Conservation (phyloP, 2,888 invertebrate species). For the Caenorhabditis angaria region DNA sequence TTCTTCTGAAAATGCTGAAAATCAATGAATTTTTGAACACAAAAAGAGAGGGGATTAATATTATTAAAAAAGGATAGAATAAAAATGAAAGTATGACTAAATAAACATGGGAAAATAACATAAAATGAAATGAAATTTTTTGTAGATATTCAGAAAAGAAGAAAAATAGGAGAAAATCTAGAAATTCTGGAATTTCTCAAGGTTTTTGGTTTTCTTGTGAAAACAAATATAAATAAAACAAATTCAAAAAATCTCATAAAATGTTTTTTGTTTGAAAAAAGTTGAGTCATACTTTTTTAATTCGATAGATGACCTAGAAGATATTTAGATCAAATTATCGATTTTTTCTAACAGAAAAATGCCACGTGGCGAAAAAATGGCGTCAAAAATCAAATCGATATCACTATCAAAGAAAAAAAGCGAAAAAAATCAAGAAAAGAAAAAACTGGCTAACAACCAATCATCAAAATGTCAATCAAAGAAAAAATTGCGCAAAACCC, state of each 20-base stretch:
- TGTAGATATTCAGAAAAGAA: background rate
- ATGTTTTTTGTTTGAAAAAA: no score
- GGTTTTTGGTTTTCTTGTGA: background rate
- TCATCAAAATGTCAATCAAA: background rate
- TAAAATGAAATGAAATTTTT: background rate
- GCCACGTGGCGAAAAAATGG: background rate
- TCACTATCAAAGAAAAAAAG: background rate
- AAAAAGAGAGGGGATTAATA: background rate
- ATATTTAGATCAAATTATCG: background rate
- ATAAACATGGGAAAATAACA: background rate
- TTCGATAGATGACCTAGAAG: background rate
- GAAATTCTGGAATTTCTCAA: background rate
- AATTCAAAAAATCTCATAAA: no score
- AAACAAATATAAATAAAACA: no score
- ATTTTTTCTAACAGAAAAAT: background rate
- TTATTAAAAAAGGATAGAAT: background rate
- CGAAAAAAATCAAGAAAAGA: background rate
- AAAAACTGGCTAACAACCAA: constrained; percentile 8
- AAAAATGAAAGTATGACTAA: background rate
- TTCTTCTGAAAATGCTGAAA: background rate
- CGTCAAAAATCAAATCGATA: background rate
- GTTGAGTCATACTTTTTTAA: no score
- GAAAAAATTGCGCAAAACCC: background rate
- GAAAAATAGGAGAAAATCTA: background rate
- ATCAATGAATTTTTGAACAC: background rate